Conservation (phyloP, 2,113 vertebrate genomes). For the Indicator indicator region DNA sequence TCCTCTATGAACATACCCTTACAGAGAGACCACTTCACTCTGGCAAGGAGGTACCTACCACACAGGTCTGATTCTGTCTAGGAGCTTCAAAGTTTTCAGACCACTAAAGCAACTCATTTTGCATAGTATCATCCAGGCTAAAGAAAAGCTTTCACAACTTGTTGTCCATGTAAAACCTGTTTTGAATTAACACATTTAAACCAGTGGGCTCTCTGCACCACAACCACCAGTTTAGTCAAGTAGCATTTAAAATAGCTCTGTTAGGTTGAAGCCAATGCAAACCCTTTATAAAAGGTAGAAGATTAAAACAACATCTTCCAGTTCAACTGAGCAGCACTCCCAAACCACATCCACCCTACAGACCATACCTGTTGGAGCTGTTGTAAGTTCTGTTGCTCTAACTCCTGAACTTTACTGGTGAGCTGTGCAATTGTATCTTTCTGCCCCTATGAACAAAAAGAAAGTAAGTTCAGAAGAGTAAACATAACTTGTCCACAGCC, state of each 20-base stretch:
- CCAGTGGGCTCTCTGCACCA: neutral
- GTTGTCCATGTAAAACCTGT: neutral
- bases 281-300: neutral
- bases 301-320: neutral
- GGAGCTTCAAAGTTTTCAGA: neutral
- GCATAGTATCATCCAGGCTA: neutral
- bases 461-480: neutral
- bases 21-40: neutral
- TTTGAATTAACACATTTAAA: neutral
- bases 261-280: neutral
- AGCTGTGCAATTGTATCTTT: slow-evolving; percentile 75
- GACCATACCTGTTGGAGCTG: slow-evolving; percentile 66
- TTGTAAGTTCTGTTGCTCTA: slow-evolving; percentile 65
- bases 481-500: neutral
- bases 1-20: neutral
- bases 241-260: neutral
- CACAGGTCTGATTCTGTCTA: neutral
- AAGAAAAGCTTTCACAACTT: neutral
- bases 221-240: neutral
- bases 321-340: neutral
- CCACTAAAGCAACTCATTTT: neutral
- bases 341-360: neutral
- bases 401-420: slow-evolving; percentile 73
- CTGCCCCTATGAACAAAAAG: slow-evolving; percentile 62
- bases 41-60: neutral